Percentiles rank a stretch among this genome's conserved stretches.
Evolutionary conservation across 2,888 invertebrate genomes (phyloP).

Genomic region (Epinotia demarniana): DNA sequence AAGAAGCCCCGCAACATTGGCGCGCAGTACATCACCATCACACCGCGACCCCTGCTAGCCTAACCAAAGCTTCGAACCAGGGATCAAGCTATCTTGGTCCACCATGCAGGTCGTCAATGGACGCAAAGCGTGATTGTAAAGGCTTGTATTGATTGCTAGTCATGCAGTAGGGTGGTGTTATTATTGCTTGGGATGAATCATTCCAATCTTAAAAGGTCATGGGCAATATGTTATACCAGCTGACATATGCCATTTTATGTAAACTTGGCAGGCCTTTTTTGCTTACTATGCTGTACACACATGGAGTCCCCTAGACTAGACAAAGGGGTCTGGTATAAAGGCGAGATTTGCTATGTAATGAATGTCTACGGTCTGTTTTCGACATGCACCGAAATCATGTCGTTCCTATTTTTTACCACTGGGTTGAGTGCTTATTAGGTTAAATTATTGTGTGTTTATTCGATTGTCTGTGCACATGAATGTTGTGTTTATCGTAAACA

Average conservation of each 20-base stretch:
- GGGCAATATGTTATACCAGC: background rate
- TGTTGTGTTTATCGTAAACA: too few species aligned
- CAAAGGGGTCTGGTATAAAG: slow-evolving; percentile 16
- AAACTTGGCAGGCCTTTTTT: background rate
- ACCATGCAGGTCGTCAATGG: slow-evolving; percentile 9
- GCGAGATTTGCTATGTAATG: slow-evolving; percentile 1
- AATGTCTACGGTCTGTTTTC: background rate
- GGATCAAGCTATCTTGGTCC: background rate
- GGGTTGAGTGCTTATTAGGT: too few species aligned
- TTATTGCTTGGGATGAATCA: slow-evolving; percentile 2
- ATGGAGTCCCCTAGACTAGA: slow-evolving; percentile 17
- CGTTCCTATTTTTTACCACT: background rate
- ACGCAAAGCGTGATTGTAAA: slow-evolving; percentile 32
- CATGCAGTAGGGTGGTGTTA: slow-evolving; percentile 15
- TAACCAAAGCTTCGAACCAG: background rate
- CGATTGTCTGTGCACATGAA: too few species aligned
- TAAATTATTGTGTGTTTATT: too few species aligned
- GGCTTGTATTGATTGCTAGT: slow-evolving; percentile 37
- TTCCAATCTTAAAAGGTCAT: background rate
- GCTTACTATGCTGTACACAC: slow-evolving; percentile 3
- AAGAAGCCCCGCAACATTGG: slow-evolving; percentile 59
- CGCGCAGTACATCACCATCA: slow-evolving; percentile 31
- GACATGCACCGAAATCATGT: background rate
- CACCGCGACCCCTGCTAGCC: background rate
- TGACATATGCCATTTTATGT: background rate